Evolutionary conservation across 2,888 invertebrate species (phyloP).

Genomic region (Hirudinaria manillensis): DNA sequence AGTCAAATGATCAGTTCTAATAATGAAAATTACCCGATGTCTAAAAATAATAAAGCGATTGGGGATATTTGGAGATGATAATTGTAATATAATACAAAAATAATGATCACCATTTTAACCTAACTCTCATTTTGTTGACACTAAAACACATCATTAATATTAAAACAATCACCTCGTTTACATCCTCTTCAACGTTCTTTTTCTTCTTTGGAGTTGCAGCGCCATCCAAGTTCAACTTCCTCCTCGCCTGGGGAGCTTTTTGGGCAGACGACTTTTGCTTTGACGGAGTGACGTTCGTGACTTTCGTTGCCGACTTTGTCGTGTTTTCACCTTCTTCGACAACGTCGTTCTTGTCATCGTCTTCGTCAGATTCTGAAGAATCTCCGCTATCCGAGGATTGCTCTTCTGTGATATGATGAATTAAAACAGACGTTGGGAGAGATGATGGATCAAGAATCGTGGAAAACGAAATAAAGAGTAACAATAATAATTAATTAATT

Average conservation of each 20-base stretch:
- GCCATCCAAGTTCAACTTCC: neutral
- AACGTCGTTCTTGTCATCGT: neutral
- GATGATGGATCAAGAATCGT: neutral
- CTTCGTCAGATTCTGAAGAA: slow-evolving; percentile 5
- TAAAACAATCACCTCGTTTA: too few species aligned
- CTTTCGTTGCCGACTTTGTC: neutral
- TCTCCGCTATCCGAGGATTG: slow-evolving; percentile 1
- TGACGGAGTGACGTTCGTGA: neutral
- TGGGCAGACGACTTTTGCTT: neutral
- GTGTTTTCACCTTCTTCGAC: neutral
- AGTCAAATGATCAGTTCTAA: too few species aligned
- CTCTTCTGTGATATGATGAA: neutral
- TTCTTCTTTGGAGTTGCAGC: neutral
- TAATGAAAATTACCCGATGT: too few species aligned
- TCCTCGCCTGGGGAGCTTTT: neutral
- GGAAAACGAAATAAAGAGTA: neutral
- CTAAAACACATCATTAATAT: too few species aligned
- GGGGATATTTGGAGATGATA: too few species aligned
- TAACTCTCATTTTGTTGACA: too few species aligned
- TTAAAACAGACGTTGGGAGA: neutral
- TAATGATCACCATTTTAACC: too few species aligned
- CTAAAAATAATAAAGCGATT: too few species aligned
- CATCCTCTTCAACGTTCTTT: neutral
- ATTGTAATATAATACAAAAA: too few species aligned
- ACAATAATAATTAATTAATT: too few species aligned